Evolutionary conservation across 2,797 vertebrate species (phyloP), one percentile per base, ranked within the genome.

Genomic region (Cirrhinus mrigala): DNA sequence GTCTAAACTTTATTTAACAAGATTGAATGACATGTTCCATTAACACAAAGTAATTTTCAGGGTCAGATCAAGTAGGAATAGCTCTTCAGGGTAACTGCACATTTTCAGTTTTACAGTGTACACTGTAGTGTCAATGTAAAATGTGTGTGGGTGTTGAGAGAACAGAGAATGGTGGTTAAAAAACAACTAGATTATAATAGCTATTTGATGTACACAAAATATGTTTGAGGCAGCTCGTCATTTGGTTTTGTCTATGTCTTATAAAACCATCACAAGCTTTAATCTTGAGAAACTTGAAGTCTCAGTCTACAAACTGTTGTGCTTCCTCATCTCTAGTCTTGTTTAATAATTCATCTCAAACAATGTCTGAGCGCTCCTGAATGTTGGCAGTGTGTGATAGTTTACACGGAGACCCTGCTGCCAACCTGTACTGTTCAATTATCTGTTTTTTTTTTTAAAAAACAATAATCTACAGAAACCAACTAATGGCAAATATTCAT

Each of bases 281-380:
- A 50, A 76, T 76, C 46, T 50, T 50, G 20, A 46, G 80, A 48
- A 33, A 82, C 24, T n/a, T n/a, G n/a, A n/a, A 18, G 44, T 62
- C 64, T 78, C 68, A 77, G 73, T 44, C 60, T 24, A 12, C 77
- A 79, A 64, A 56, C 64, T 69, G 75, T 46, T 78, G 52, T 78
- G 74, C 54, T 78, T 78, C 37, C 37, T 70, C 27, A 33, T 60
- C 70, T 82, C 40, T 50, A n/a, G 4, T 56, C 64, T 69, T 70
- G 74, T 84, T 84, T 70, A 84, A 84, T 84, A 79, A 84, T 84
- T 84, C 4, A 84, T 78, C 70, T 78, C 24, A 84, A 78, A 78
- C 75, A 60, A 84, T 84, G 83, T 84, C 83, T 79, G 83, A 60
- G 52, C 44, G 37, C 75, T 78, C 37, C 50, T 78, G 83, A 60